Evolutionary conservation across 2,797 vertebrate species (phyloP), one percentile per base, ranked within the genome.

Genomic region (Glossophaga mutica): DNA sequence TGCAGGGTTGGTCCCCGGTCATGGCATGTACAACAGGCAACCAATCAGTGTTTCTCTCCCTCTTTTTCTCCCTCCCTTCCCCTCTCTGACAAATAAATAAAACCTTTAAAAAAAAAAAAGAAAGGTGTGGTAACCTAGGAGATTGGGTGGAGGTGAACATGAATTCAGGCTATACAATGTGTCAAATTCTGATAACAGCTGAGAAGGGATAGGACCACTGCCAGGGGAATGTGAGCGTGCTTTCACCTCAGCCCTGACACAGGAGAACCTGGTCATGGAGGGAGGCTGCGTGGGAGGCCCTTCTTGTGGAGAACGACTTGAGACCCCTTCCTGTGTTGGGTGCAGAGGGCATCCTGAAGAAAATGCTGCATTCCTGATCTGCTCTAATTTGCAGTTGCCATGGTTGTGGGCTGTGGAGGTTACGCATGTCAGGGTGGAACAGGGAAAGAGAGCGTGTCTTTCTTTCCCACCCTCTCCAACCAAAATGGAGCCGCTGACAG

Each of bases 221-320:
- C 9, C 11, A 6, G 10, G 15, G 70, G n/a, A 7, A 7, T 34
- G 3, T 10, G 39, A 12, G 1, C 14, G 1, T 42, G 19, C 9
- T 6, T 29, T 59, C 57, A 9, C 73, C 21, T 39, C 21, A 18
- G 48, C 2, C 4, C 21, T 11, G 22, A 77, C 0, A 18, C 4
- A 9, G 16, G 3, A 34, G 19, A 55, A n/a, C 3, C 4, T 4
- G 5, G n/a, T 39, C 10, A 3, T 3, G 0, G 12, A 42, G 44
- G 32, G 4, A 81, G 29, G 5, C 1, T 9, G 22, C 0, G 2
- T 9, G 32, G 67, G 11, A 55, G 19, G 1, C 14, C 15, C 9
- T 92, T 29, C 59, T 18, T 22, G 32, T 16, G 70, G 74, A 79
- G 46, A 83, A 34, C 10, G 52, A 6, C 12, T 1, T 5, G 55